Evolutionary conservation across 2,113 vertebrate species (phyloP).

Genomic region (Dermatemys mawii): DNA sequence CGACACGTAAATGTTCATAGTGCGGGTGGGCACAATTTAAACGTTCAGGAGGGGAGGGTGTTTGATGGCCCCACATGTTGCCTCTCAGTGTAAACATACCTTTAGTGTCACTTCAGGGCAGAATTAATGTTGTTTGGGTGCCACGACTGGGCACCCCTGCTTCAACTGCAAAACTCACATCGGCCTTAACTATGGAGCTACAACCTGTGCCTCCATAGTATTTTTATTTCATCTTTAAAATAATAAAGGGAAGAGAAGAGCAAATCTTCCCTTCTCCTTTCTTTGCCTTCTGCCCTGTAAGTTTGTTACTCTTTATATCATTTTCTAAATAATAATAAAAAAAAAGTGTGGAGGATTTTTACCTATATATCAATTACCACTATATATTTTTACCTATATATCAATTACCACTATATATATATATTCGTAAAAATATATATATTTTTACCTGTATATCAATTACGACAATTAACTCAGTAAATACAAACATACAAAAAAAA

Average conservation of each 20-base stretch:
- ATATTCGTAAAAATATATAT: too few relatives aligned
- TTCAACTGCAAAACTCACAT: neutral
- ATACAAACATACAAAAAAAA: neutral
- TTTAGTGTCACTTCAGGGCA: neutral
- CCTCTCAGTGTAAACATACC: neutral
- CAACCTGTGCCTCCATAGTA: neutral
- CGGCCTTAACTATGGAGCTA: neutral
- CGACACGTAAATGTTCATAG: neutral
- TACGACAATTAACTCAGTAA: neutral
- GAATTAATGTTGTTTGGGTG: neutral
- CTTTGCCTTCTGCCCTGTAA: neutral
- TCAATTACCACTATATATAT: neutral
- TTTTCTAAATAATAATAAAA: neutral
- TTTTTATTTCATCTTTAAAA: neutral
- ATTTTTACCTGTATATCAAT: neutral
- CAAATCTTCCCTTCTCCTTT: neutral
- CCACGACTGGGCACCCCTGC: neutral
- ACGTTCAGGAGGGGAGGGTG: neutral
- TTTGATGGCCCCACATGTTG: neutral
- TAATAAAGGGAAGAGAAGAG: neutral
- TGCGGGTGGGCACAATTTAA: neutral
- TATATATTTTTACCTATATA: neutral
- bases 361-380: neutral
- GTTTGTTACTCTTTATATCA: neutral
- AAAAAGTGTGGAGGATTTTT: neutral